These are phyloP conservation scores for Alligator sinensis DNA, from an alignment of 2,113 vertebrate species.

Conservation along the genomic window DNA sequence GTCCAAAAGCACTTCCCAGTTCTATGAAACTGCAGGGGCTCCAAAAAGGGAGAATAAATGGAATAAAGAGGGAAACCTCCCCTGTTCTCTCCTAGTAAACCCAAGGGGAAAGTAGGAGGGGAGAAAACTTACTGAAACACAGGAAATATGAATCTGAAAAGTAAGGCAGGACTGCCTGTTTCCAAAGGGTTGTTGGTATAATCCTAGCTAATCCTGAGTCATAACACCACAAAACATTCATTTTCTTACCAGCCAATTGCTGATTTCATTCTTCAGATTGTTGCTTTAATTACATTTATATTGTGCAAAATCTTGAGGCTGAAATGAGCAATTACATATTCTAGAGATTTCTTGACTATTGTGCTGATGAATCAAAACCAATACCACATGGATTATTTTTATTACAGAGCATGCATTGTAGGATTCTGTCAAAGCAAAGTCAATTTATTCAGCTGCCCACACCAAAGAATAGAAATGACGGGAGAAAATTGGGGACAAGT, in stretches of 20 bases:
- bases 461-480: not conserved
- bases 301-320: not conserved
- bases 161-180: not conserved
- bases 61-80: not conserved
- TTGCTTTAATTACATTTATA: slow-evolving; percentile 5
- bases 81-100: not conserved
- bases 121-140: not conserved
- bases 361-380: not conserved
- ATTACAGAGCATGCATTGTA: not conserved
- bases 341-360: not conserved
- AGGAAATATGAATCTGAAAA: not conserved
- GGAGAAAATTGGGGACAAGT: not conserved
- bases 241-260: not conserved
- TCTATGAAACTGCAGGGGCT: not conserved
- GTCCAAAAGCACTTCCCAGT: not conserved
- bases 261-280: not conserved
- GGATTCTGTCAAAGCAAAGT: not conserved
- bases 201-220: not conserved
- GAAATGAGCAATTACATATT: not conserved
- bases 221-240: not conserved
- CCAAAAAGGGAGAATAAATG: not conserved
- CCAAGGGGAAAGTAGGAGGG: not conserved
- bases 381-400: not conserved
- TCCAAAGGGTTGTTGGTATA: fast-evolving
- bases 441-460: not conserved